Evolutionary conservation across 2,888 invertebrate species (phyloP).

Genomic region (Proisotoma minuta): DNA sequence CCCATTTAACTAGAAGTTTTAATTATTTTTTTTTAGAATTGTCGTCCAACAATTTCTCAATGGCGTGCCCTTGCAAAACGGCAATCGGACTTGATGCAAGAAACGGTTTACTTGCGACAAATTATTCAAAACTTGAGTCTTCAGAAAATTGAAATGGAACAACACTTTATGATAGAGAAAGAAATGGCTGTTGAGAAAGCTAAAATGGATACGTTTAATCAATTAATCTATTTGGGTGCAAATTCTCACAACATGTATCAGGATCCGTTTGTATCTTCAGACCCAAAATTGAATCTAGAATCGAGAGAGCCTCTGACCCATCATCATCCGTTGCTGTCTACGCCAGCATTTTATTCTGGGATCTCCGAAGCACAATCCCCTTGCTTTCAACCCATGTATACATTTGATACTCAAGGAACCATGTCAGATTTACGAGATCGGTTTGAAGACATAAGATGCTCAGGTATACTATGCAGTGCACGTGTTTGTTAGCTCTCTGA

Average conservation of each 20-base stretch:
- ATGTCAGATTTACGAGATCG: conserved; percentile 29
- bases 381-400: neutral
- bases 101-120: too few species aligned
- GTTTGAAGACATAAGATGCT: conserved; percentile 24
- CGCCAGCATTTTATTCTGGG: neutral
- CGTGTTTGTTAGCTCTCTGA: neutral
- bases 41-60: too few species aligned
- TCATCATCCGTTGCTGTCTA: neutral
- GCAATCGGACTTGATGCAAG: too few species aligned
- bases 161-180: neutral
- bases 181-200: neutral
- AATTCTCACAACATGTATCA: neutral
- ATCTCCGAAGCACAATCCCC: neutral
- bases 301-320: neutral
- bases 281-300: neutral
- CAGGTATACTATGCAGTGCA: conserved; percentile 4
- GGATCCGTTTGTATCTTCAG: neutral
- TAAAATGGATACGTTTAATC: neutral
- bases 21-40: too few species aligned
- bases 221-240: neutral
- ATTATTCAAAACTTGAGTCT: neutral
- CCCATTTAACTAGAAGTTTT: too few species aligned
- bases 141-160: neutral
- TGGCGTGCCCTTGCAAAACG: too few species aligned
- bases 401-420: conserved; percentile 8